Conservation (phyloP, 2,113 vertebrate genomes). For the Sphyrna mokarran region DNA sequence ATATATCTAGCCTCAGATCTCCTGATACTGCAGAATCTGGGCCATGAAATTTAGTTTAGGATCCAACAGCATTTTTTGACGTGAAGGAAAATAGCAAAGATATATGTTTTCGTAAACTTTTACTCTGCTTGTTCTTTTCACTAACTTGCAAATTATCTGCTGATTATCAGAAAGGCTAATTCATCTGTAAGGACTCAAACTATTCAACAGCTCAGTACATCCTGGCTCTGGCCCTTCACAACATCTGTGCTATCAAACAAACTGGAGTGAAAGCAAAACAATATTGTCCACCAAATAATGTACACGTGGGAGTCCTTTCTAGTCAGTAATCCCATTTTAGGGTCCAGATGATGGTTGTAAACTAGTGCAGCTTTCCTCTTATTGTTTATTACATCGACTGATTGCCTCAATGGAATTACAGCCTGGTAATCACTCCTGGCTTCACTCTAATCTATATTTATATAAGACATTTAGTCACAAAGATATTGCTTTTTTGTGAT, state of each 20-base stretch:
- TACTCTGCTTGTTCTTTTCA: not conserved
- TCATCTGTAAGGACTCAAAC: not conserved
- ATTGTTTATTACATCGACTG: slow-evolving; percentile 26
- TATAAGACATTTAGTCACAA: slow-evolving; percentile 13
- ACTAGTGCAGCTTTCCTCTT: slow-evolving; percentile 22
- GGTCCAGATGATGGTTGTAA: slow-evolving; percentile 27
- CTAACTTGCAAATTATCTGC: not conserved
- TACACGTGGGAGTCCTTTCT: not conserved
- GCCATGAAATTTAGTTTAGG: not conserved
- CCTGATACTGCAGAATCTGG: too few relatives aligned
- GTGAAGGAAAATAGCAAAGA: not conserved
- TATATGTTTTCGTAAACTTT: not conserved
- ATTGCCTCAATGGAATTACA: slow-evolving; percentile 33
- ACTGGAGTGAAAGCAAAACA: not conserved
- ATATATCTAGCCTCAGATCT: too few relatives aligned
- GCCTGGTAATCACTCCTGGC: slow-evolving; percentile 21
- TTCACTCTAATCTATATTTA: slow-evolving; percentile 25
- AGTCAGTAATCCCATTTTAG: slow-evolving; percentile 25
- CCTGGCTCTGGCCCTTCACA: not conserved
- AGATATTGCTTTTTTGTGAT: slow-evolving; percentile 26
- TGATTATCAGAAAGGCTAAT: not conserved
- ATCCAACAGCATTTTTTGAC: not conserved
- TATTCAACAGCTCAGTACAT: not conserved
- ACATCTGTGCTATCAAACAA: slow-evolving; percentile 5
- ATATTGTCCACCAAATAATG: not conserved